These are phyloP conservation scores for Strix aluco DNA, from an alignment of 2,113 vertebrate species.

Conservation along the genomic window DNA sequence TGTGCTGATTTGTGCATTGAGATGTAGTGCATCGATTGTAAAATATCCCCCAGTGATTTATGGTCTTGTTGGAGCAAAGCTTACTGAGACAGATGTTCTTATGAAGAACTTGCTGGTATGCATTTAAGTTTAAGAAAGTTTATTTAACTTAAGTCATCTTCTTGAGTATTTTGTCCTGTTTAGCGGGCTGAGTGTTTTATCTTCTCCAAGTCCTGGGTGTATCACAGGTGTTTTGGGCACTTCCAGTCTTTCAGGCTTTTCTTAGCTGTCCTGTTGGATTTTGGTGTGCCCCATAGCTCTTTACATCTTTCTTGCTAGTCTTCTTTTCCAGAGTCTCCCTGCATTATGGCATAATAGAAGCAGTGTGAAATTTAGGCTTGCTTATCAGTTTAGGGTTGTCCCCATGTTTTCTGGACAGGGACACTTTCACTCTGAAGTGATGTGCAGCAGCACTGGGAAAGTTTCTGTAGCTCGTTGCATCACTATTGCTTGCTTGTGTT, in stretches of 20 bases:
- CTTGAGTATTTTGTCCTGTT: neutral
- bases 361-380: neutral
- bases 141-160: neutral
- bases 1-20: neutral
- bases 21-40: neutral
- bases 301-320: neutral
- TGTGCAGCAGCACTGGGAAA: neutral
- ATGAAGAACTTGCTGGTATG: neutral
- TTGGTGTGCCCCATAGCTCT: neutral
- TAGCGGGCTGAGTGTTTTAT: neutral
- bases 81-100: neutral
- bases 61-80: neutral
- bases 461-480: neutral
- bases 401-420: neutral
- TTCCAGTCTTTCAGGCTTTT: neutral
- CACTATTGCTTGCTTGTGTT: neutral
- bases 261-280: neutral
- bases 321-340: neutral
- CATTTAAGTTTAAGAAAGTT: neutral
- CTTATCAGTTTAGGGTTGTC: neutral
- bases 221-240: neutral
- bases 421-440: neutral
- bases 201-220: accelerated
- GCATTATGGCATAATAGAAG: neutral
- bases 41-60: neutral